These are phyloP conservation scores for Oophaga pumilio DNA, from an alignment of 2,113 vertebrate genomes.

Conservation along the genomic window DNA sequence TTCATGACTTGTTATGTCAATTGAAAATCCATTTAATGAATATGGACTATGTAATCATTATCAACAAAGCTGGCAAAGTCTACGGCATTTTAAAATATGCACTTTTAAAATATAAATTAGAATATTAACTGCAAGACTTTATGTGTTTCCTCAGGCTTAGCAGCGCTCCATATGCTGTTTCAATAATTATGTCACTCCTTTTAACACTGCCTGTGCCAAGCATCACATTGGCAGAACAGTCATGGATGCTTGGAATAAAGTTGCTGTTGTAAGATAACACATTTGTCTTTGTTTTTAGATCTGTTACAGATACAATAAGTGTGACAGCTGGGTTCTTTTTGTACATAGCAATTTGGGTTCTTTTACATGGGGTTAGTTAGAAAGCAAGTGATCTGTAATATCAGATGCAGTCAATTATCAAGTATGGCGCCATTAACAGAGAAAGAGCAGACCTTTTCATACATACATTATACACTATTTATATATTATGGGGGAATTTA, in stretches of 20 bases:
- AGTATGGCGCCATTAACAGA: no score
- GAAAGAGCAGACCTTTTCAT: no score
- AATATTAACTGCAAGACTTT: conserved; percentile 38
- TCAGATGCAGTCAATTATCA: no score
- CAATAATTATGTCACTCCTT: conserved; percentile 56
- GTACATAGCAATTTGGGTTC: no score
- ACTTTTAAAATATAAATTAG: conserved; percentile 35
- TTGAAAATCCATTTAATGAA: conserved; percentile 43
- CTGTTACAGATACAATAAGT: neutral
- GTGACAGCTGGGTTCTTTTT: neutral
- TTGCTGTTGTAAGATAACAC: neutral
- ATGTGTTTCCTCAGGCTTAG: conserved; percentile 55
- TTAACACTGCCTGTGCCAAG: conserved; percentile 38
- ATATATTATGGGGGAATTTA: no score
- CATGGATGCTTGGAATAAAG: neutral
- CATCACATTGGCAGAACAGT: neutral
- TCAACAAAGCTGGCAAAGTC: conserved; percentile 56
- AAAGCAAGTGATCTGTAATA: no score
- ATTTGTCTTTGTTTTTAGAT: neutral
- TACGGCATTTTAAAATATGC: conserved; percentile 42
- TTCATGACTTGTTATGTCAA: conserved; percentile 37
- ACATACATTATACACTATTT: no score
- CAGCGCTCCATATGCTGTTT: conserved; percentile 54
- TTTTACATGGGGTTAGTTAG: no score
- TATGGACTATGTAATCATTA: conserved; percentile 50